These are phyloP conservation scores for Clarias magur DNA, from an alignment of 2,113 vertebrate genomes.

Conservation along the genomic window DNA sequence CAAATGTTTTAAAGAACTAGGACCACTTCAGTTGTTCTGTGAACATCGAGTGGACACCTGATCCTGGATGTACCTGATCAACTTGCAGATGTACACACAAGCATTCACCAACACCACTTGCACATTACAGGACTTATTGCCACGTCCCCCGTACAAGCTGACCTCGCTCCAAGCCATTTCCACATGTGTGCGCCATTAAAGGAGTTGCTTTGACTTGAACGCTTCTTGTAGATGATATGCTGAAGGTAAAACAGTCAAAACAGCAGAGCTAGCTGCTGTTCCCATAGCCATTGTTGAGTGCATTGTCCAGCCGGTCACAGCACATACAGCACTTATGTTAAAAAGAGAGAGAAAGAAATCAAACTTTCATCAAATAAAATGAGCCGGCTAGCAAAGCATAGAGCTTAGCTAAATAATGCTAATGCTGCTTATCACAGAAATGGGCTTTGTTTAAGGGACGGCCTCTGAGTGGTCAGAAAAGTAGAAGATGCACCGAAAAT, in stretches of 20 bases:
- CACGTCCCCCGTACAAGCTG: too few relatives aligned
- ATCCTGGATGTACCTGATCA: too few relatives aligned
- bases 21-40: too few relatives aligned
- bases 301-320: background rate
- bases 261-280: background rate
- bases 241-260: background rate
- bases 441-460: background rate
- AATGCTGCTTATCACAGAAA: background rate
- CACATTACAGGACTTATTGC: too few relatives aligned
- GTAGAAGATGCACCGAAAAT: background rate
- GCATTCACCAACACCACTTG: too few relatives aligned
- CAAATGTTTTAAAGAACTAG: too few relatives aligned
- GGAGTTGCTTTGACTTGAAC: too few relatives aligned
- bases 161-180: too few relatives aligned
- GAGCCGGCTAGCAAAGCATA: background rate
- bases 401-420: background rate
- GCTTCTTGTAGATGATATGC: background rate
- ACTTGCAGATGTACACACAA: too few relatives aligned
- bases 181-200: too few relatives aligned
- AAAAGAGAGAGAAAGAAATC: background rate
- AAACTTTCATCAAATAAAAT: background rate
- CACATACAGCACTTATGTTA: background rate
- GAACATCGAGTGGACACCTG: too few relatives aligned
- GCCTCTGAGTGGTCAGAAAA: background rate
- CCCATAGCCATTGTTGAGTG: too few relatives aligned